These are phyloP conservation scores for Nasua narica DNA, from an alignment of 2,797 vertebrate species.

Conservation along the genomic window DNA sequence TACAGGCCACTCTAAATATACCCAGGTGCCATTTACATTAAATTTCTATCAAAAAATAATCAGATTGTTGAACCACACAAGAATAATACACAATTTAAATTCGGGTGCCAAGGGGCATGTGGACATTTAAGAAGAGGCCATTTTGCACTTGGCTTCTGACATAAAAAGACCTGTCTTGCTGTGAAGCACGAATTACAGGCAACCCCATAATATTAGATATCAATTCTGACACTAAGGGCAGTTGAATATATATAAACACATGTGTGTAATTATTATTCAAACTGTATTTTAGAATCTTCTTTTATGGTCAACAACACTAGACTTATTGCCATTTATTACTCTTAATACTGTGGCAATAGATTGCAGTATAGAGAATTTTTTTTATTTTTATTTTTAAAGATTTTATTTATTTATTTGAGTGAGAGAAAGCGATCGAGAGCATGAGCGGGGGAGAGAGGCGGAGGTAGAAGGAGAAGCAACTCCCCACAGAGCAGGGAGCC, in stretches of 20 bases:
- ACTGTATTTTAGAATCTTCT: conserved; percentile 11
- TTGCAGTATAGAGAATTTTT: background rate
- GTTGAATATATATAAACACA: background rate
- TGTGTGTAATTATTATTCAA: background rate
- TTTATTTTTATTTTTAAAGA: background rate
- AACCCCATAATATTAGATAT: background rate
- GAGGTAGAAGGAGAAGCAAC: too few species aligned
- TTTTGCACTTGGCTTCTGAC: conserved; percentile 22
- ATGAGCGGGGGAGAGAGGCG: too few species aligned
- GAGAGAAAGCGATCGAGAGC: too few species aligned
- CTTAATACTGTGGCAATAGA: background rate
- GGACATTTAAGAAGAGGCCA: conserved; percentile 9
- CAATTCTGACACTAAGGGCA: background rate
- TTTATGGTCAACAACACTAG: background rate
- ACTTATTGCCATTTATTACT: background rate
- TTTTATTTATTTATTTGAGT: too few species aligned
- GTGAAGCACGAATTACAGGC: conserved; percentile 24
- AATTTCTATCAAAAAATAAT: conserved; percentile 59
- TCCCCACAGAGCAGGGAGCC: too few species aligned
- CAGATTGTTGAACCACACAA: conserved; percentile 31
- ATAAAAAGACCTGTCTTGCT: conserved; percentile 5
- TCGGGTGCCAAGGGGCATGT: conserved; percentile 11
- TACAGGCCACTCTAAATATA: background rate
- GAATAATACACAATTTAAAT: conserved; percentile 55
- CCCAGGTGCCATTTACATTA: conserved; percentile 39